Evolutionary conservation across 2,888 invertebrate species (phyloP).

Genomic region (Chalcosyrphus nemorum): DNA sequence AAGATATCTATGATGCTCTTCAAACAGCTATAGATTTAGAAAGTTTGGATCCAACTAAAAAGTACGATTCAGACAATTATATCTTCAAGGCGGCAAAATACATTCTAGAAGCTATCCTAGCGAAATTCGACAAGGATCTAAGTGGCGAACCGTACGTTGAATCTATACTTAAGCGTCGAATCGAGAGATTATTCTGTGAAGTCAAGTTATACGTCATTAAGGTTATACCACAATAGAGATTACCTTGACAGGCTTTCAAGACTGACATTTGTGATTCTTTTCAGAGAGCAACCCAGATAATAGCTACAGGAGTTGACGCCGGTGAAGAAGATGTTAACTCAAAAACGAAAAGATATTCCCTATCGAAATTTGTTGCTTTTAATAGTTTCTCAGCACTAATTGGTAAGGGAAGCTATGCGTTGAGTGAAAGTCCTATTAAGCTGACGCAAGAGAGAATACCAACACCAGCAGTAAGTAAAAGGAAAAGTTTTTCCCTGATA

Average conservation of each 20-base stretch:
- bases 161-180: constrained; percentile 73
- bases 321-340: constrained; percentile 5
- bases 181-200: constrained; percentile 77
- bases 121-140: constrained; percentile 77
- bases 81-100: constrained; percentile 80
- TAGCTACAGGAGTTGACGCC: constrained; percentile 68
- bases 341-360: constrained; percentile 10
- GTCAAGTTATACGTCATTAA: constrained; percentile 77
- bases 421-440: constrained; percentile 75
- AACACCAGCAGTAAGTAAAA: constrained; percentile 78
- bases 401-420: constrained; percentile 79
- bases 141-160: constrained; percentile 75
- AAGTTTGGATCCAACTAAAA: constrained; percentile 65
- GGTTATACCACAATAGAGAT: constrained; percentile 75
- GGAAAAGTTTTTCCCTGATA: neutral
- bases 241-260: neutral
- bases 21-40: constrained; percentile 78
- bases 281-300: constrained; percentile 79
- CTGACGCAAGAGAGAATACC: constrained; percentile 76
- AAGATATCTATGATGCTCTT: constrained; percentile 78
- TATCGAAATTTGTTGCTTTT: constrained; percentile 76
- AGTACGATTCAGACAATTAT: constrained; percentile 76
- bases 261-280: too few relatives aligned
- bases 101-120: constrained; percentile 78
- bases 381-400: constrained; percentile 77